Evolutionary conservation across 2,113 vertebrate species (phyloP), one percentile per base, ranked within the genome.

Genomic region (Penelope pileata): DNA sequence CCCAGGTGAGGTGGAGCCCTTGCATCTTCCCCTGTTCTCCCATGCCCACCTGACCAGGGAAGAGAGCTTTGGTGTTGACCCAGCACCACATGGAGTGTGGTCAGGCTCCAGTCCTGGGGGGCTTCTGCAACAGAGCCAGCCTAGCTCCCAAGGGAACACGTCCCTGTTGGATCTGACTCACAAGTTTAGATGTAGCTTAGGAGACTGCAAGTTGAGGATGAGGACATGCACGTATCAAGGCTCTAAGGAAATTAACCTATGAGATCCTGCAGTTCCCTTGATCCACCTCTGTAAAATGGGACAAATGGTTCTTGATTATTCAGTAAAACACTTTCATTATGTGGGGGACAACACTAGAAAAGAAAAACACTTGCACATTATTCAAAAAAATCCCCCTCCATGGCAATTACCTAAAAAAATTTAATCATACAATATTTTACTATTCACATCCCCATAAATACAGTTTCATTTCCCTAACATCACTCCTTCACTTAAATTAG

Each of bases 1-100:
- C 29, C 30, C 43, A 13, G 34, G 7, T 15, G 9, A 75, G 7
- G n/a, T 0, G 0, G 56, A 26, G 32, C 32, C 32, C 34, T n/a
- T n/a, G 34, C 32, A 68, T 22, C 34, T 83, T 2, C 11, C 16
- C 23, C 7, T 18, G 4, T 6, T 32, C 40, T 78, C n/a, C 74
- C 48, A 60, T 32, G 7, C 12, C 34, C 79, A 60, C 8, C 64
- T 70, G 63, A 17, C 1, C 5, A 38, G 26, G 8, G n/a, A n/a
- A 77, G 21, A 19, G 9, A 50, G 29, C 43, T 59, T 53, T 29
- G n/a, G 29, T 1, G 0, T 9, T 32, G 56, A 76, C 2, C 16
- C 0, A 1, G 21, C 34, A 69, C 5, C 23, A n/a, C 2, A 4
- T 6, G 26, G 64, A 72, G 9, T 27, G n/a, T 47, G 58, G 16